A percentile compares a stretch with the other conserved stretches of the same genome.
phyloP scores from a whole-genome alignment of 1,140 invertebrate species.

The Subanguina moxae region DNA sequence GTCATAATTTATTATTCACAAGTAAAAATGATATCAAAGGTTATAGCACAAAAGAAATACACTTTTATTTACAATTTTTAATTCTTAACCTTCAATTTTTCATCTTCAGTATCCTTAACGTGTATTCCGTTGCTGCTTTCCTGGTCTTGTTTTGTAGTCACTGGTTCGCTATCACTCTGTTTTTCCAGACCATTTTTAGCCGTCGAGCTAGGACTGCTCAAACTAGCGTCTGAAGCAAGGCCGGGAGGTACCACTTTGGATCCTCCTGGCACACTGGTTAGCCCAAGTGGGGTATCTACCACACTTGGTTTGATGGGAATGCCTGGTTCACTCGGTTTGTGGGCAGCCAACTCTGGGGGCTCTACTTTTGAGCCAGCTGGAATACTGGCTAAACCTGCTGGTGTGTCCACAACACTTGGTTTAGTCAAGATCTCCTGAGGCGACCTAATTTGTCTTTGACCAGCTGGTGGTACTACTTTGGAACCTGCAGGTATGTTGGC shows the following conservation, averaged over 20 bases:
- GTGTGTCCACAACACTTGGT: background rate
- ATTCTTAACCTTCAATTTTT: too few species aligned
- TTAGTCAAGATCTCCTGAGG: background rate
- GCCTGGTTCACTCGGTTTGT: background rate
- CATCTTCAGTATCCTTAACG: too few species aligned
- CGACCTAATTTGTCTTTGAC: background rate
- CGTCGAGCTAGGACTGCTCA: too few species aligned
- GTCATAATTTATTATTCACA: too few species aligned
- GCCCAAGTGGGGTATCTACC: background rate
- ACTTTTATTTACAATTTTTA: too few species aligned
- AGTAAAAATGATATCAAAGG: too few species aligned
- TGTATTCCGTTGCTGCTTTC: too few species aligned
- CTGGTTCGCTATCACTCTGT: too few species aligned
- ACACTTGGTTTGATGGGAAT: constrained; percentile 1
- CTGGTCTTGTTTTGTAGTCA: too few species aligned
- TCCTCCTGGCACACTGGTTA: background rate
- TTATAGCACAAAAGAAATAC: too few species aligned
- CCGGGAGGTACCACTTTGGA: background rate
- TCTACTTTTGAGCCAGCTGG: background rate
- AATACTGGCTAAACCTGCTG: background rate
- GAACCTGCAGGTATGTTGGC: background rate
- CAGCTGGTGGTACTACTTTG: background rate
- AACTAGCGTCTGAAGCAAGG: too few species aligned
- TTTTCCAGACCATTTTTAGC: too few species aligned
- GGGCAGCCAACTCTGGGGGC: background rate